Percentiles rank a stretch among this genome's conserved stretches.
Conservation (phyloP, 2,113 vertebrate species). For the Nematolebias whitei region DNA sequence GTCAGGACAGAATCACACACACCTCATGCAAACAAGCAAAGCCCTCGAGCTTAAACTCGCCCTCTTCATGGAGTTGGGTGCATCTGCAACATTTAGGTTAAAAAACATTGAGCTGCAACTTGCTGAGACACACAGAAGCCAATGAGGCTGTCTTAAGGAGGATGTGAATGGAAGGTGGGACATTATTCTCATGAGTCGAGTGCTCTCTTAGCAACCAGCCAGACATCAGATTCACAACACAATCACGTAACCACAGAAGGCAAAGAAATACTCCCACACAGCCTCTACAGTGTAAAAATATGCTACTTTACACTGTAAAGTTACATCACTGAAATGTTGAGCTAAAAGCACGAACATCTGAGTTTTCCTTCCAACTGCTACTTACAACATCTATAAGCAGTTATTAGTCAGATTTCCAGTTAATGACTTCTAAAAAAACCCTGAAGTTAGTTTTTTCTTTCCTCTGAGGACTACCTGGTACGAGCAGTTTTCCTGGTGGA, state of each 20-base stretch:
- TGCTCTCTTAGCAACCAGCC: conserved; percentile 71
- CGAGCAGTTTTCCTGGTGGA: conserved; percentile 93
- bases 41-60: conserved; percentile 23
- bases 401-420: not conserved
- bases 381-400: conserved; percentile 1
- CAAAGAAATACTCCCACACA: conserved; percentile 29
- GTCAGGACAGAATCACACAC: conserved; percentile 22
- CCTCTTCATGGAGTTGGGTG: not conserved
- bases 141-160: conserved; percentile 35
- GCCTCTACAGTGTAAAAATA: conserved; percentile 10
- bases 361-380: not conserved
- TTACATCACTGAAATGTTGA: conserved; percentile 2
- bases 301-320: conserved; percentile 14
- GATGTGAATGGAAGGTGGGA: conserved; percentile 43
- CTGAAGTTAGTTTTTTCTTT: not conserved
- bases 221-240: conserved; percentile 56
- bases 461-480: conserved; percentile 85
- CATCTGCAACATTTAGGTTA: not conserved
- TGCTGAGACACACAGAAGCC: conserved; percentile 33
- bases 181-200: conserved; percentile 71
- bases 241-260: conserved; percentile 37
- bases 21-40: not conserved
- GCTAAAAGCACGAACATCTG: conserved; percentile 1
- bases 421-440: not conserved
- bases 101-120: conserved; percentile 12